Base-by-base conservation (phyloP, 2,888 invertebrate species). In the Pseudanteris insignis region DNA sequence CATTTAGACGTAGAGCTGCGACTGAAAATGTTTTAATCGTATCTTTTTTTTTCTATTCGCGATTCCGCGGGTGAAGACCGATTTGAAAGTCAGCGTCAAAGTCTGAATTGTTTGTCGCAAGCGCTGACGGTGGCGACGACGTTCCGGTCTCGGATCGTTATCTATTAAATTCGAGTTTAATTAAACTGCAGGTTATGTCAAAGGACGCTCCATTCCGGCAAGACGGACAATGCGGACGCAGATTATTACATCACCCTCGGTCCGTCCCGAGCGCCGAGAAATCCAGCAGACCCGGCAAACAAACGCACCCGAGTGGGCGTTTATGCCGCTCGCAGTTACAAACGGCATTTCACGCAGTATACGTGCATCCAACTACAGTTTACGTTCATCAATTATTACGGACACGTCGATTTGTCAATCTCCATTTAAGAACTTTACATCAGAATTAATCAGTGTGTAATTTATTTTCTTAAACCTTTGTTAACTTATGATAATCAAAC, bases 211-310 rank as follows among this genome's bases (percentile, higher is more conserved):
- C 70, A 70, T 70, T 70, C 71, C 67, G 70, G 73, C 70, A 77
- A 78, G 78, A 79, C 76, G 78, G 79, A 78, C 78, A 78, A 78
- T 79, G 75, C 77, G 73, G 75, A 77, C 75, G 74, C 73, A 73
- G 78, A 78, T 78, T 78, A 78, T 78, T 78, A 77, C 77, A 76
- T 77, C 73, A 74, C 69, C 73, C 69, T 68, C 71, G 73, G 68
- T 67, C 63, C 67, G 68, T 68, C 69, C 28, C 14, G 43, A 50
- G 63, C 38, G 26, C 21, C 25, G 53, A 53, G 37, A 47, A 58
- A 46, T 62, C 43, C 61, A 36, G 36, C 8, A 40, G 46, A 55
- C 37, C 50, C 37, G 41, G 30, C 33, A 9, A 33, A 43, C 43
- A 46, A 61, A 38, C 50, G 10, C 21, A 21, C 7, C 15, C 38